Evolutionary conservation across 2,888 invertebrate genomes (phyloP).

Genomic region (Caenorhabditis macrosperma): DNA sequence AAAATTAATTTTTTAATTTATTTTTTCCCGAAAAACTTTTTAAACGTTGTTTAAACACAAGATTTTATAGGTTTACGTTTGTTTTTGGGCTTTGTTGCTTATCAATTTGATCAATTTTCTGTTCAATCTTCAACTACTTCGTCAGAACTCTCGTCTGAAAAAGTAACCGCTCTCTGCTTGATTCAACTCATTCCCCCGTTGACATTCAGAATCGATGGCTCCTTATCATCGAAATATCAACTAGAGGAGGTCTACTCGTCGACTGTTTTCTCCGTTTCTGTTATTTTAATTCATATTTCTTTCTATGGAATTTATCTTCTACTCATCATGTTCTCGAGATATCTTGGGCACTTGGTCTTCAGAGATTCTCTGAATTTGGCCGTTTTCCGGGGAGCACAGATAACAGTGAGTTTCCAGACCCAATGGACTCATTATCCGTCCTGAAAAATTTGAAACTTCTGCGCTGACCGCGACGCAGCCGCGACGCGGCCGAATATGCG

Average conservation of each 20-base stretch:
- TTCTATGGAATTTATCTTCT: constrained; percentile 18
- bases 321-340: neutral
- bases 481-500: too few species aligned
- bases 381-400: neutral
- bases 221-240: constrained; percentile 21
- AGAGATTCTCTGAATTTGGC: neutral
- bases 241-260: constrained; percentile 17
- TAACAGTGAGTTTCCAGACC: constrained; percentile 20
- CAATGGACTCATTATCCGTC: too few species aligned
- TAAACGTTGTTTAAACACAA: neutral
- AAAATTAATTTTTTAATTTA: neutral
- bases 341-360: neutral
- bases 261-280: neutral
- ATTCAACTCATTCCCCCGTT: neutral
- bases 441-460: too few species aligned
- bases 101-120: neutral
- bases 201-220: constrained; percentile 5
- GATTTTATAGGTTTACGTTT: neutral
- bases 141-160: neutral
- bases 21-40: neutral
- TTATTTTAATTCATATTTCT: constrained; percentile 21
- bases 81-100: neutral
- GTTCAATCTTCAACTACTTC: neutral
- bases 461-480: too few species aligned
- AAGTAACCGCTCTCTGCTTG: neutral